Evolutionary conservation across 2,797 vertebrate species (phyloP).

Genomic region (Pogonophryne albipinna): DNA sequence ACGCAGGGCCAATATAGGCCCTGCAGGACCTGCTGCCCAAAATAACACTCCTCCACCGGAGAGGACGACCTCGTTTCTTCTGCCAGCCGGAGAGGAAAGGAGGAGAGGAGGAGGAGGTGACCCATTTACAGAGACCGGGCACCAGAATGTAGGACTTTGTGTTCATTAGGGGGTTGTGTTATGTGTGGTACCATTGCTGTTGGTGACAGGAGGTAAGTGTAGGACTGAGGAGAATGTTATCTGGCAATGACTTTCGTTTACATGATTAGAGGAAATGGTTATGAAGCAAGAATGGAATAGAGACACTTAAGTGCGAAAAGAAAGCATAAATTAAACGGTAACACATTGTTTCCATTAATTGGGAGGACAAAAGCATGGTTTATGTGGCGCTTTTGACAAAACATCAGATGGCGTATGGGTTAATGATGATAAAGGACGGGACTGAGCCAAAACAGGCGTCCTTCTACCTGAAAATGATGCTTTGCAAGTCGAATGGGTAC

Average conservation of each 20-base stretch:
- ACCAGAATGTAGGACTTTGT: constrained; percentile 78
- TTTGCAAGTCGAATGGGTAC: constrained; percentile 91
- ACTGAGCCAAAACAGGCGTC: constrained; percentile 29
- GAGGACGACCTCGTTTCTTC: constrained; percentile 87
- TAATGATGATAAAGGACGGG: constrained; percentile 49
- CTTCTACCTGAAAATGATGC: constrained; percentile 92
- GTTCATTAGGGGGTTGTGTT: constrained; percentile 53
- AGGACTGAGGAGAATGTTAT: constrained; percentile 9
- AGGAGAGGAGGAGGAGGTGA: constrained; percentile 75
- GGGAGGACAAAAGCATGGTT: constrained; percentile 23
- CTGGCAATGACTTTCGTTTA: constrained; percentile 13
- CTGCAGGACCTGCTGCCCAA: constrained; percentile 86
- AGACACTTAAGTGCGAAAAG: constrained; percentile 18
- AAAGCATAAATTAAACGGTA: constrained; percentile 5
- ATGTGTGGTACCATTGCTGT: constrained; percentile 45
- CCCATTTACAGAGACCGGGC: constrained; percentile 79
- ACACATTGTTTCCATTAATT: constrained; percentile 21
- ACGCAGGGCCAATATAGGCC: constrained; percentile 85
- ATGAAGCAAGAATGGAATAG: constrained; percentile 3
- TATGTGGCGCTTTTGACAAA: constrained; percentile 24
- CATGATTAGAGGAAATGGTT: constrained; percentile 9
- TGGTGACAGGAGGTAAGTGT: constrained; percentile 38
- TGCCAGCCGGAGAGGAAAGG: constrained; percentile 79
- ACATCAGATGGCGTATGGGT: constrained; percentile 43
- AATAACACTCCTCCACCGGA: constrained; percentile 87